phyloP scores from a whole-genome alignment of 2,797 vertebrate species.

The Argya squamiceps region DNA sequence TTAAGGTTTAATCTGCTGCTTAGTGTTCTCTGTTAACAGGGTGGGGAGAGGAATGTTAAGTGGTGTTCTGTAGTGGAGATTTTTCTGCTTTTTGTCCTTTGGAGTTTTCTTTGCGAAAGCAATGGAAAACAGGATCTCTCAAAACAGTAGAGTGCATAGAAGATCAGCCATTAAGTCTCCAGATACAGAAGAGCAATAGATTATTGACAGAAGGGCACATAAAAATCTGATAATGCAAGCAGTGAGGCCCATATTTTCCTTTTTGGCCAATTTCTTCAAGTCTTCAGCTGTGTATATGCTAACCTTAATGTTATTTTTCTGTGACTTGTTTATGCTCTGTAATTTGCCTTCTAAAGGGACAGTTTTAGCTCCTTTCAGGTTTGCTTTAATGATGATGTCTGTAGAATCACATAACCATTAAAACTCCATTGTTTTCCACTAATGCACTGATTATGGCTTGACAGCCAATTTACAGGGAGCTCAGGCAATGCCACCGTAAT shows the following conservation, averaged over 20 bases:
- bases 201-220: not conserved
- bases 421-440: not conserved
- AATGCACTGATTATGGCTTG: not conserved
- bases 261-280: not conserved
- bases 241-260: not conserved
- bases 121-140: not conserved
- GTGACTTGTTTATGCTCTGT: not conserved
- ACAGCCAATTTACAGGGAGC: not conserved
- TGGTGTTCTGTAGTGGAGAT: not conserved
- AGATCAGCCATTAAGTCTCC: not conserved
- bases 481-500: not conserved
- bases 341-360: not conserved
- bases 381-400: not conserved
- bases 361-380: not conserved
- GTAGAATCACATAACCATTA: not conserved
- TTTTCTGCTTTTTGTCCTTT: not conserved
- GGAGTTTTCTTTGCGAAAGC: not conserved
- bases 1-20: not conserved
- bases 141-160: not conserved
- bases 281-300: not conserved
- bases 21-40: not conserved
- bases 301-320: not conserved
- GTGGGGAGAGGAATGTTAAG: not conserved
- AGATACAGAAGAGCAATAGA: not conserved
- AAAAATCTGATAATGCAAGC: not conserved